phyloP scores from a whole-genome alignment of 2,113 vertebrate genomes.

The Ascaphus truei region DNA sequence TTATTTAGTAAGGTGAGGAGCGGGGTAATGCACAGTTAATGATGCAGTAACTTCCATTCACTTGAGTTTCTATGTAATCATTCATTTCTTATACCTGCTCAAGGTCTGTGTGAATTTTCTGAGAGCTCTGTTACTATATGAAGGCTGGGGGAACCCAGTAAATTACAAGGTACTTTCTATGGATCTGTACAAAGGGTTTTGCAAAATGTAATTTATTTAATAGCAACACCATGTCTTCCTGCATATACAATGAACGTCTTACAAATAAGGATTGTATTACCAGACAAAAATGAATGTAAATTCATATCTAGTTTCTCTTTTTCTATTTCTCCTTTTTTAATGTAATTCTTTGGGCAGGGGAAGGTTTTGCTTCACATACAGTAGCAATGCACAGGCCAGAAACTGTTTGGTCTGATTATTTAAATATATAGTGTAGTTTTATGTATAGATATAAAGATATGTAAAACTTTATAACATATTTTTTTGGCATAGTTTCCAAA shows the following conservation, averaged over 20 bases:
- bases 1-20: too few relatives aligned
- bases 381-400: constrained; percentile 35
- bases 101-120: not conserved
- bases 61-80: too few relatives aligned
- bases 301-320: constrained; percentile 49
- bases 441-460: constrained; percentile 51
- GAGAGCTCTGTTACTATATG: not conserved
- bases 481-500: constrained; percentile 36
- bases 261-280: constrained; percentile 82
- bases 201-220: constrained; percentile 43
- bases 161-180: not conserved
- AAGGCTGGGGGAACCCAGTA: not conserved
- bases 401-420: constrained; percentile 48
- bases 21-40: too few relatives aligned
- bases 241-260: constrained; percentile 58
- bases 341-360: constrained; percentile 49
- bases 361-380: constrained; percentile 30
- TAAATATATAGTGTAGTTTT: constrained; percentile 55
- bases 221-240: constrained; percentile 79
- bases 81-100: too few relatives aligned
- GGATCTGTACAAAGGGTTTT: constrained; percentile 28
- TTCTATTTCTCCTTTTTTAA: constrained; percentile 41
- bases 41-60: too few relatives aligned
- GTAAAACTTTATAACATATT: constrained; percentile 41
- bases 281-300: constrained; percentile 96